Base-by-base conservation (phyloP, 2,113 vertebrate genomes). In the Leptodactylus fuscus region DNA sequence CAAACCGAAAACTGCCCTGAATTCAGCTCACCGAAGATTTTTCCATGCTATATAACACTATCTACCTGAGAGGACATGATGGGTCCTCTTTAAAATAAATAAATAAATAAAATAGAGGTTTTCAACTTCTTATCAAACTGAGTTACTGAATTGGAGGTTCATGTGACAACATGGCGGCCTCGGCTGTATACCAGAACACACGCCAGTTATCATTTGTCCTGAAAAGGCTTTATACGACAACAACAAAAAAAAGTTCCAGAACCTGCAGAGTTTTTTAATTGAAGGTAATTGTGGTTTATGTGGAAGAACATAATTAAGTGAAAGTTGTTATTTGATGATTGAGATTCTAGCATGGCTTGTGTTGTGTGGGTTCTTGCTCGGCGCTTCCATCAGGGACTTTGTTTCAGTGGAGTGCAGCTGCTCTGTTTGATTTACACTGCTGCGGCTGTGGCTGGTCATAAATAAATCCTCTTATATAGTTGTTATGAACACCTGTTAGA, bases 401-500 rank as follows among this genome's bases (percentile, higher is more conserved):
- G 93, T 95, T 94, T 95, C 94, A 89, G 91, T 85, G 81, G 94
- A 85, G 93, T 95, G 92, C 96, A 97, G 96, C 96, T 97, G 95
- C 94, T 95, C 91, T 90, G 94, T 94, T 91, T 97, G 96, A 96
- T 97, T 96, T 95, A 94, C 95, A 94, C 93, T 92, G 92, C 94
- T 89, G 92, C 88, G 93, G 94, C 94, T 96, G 96, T 95, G 95
- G 96, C 95, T 94, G 93, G 94, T 94, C 96, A 96, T 97, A 96
- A 97, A 97, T 97, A 97, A 96, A 96, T 94, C 95, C 96, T 96
- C 95, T 97, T 97, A 97, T 96, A 96, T 96, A 96, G 95, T 96
- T 96, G 96, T 97, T 97, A 96, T 96, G 96, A 97, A 96, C 96
- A 97, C 96, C 96, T 97, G 96, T 97, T 97, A 96, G 96, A 96